Evolutionary conservation across 2,797 vertebrate genomes (phyloP), one percentile per base, ranked within the genome.

Genomic region (Tachyglossus aculeatus): DNA sequence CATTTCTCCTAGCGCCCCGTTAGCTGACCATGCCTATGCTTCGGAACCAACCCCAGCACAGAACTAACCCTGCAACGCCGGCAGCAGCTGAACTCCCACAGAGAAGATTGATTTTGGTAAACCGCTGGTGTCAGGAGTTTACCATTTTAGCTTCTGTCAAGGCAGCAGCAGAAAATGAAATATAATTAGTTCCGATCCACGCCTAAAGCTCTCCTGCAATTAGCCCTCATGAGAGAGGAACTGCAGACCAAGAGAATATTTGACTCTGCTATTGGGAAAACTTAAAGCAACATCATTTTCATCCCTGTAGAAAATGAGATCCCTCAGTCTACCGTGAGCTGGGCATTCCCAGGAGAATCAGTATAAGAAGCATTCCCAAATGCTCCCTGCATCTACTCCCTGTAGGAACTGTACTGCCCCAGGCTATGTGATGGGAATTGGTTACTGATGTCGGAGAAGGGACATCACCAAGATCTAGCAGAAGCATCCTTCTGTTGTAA

Each of bases 151-250:
- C n/a, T n/a, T n/a, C 45, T 9, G 57, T 4, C 37, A 34, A 41
- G 29, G 19, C 21, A 22, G 41, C 3, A 39, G 10, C 0, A 13
- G n/a, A 4, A 36, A 55, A 18, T 39, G 51, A 12, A 21, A 57
- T 32, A 32, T 1, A 31, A 54, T 22, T 52, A 62, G 63, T 22
- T 24, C 47, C 69, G 50, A 8, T 56, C 54, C 34, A 24, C 6
- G 0, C 14, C 0, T 6, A 31, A 22, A 0, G 32, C 18, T 43
- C 18, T 31, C 33, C 39, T 56, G 10, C 0, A 13, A 21, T 24
- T 40, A 37, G 25, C 4, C 8, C 13, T 0, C 1, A n/a, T 47
- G 22, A n/a, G 44, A 62, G 25, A 15, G 11, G 27, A 12, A 25
- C 22, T 39, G 21, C 5, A 54, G 34, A 50, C 48, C 62, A 56